phyloP scores from a whole-genome alignment of 2,113 vertebrate species.

The Calidris pygmaea region DNA sequence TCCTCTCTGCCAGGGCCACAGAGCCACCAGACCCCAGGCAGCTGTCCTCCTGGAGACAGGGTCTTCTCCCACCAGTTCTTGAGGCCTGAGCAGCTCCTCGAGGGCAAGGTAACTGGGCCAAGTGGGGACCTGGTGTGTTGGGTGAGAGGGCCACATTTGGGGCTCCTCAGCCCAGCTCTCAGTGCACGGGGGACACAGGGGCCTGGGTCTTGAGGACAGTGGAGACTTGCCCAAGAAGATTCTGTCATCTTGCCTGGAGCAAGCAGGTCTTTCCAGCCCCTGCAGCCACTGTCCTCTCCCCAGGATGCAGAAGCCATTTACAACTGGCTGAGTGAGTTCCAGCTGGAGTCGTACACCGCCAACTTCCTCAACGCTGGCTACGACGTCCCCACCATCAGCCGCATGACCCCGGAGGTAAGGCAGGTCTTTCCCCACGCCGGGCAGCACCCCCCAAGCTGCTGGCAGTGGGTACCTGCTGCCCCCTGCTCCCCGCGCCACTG shows the following conservation, averaged over 20 bases:
- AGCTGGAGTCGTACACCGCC: constrained; percentile 87
- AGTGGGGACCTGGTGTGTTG: background rate
- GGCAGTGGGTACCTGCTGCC: background rate
- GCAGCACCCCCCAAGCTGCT: background rate
- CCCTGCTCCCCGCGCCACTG: accelerated
- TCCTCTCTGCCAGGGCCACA: constrained; percentile 56
- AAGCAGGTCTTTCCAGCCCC: background rate
- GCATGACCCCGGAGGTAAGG: constrained; percentile 95
- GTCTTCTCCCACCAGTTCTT: constrained; percentile 84
- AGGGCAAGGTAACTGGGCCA: constrained; percentile 83
- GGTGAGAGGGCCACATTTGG: background rate
- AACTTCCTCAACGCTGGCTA: constrained; percentile 92
- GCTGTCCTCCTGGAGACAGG: constrained; percentile 76
- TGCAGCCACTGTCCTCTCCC: background rate
- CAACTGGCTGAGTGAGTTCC: constrained; percentile 94
- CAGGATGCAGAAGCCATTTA: constrained; percentile 93
- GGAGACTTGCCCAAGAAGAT: background rate
- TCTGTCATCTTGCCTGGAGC: background rate
- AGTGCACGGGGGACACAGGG: background rate
- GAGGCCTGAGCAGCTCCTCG: constrained; percentile 87
- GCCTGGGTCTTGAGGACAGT: background rate
- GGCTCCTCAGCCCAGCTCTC: background rate
- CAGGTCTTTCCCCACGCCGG: background rate
- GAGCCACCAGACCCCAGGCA: constrained; percentile 66
- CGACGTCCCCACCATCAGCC: constrained; percentile 94